Conservation (phyloP, 1,140 invertebrate genomes). For the Scaptomyza graminum region DNA sequence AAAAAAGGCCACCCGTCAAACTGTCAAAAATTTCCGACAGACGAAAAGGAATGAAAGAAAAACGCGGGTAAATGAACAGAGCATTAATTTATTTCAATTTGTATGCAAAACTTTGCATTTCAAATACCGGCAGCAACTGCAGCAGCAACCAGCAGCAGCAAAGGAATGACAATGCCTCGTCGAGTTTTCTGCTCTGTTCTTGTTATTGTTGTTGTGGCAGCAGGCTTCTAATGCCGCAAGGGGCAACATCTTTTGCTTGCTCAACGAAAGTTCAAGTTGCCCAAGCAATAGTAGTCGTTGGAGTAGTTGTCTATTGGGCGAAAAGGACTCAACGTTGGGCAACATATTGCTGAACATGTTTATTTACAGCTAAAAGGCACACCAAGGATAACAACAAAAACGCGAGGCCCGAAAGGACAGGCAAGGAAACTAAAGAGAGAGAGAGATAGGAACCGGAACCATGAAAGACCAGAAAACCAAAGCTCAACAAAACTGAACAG, state of each 20-base stretch:
- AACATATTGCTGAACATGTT: conserved; percentile 76
- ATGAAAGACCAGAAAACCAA: conserved; percentile 12
- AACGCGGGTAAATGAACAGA: conserved; percentile 30
- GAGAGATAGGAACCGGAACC: conserved; percentile 26
- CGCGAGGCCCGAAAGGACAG: conserved; percentile 1
- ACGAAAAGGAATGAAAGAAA: neutral
- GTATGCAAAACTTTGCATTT: conserved; percentile 59
- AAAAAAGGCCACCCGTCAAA: conserved; percentile 9
- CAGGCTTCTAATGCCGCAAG: conserved; percentile 14
- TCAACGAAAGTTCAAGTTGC: conserved; percentile 19
- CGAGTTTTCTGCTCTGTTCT: conserved; percentile 26
- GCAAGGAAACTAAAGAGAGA: too few relatives aligned
- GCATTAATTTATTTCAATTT: conserved; percentile 67
- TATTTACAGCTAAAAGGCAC: conserved; percentile 65
- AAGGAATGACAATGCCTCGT: conserved; percentile 35
- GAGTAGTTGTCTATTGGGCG: conserved; percentile 2
- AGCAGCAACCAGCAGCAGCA: conserved; percentile 1
- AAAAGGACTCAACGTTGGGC: conserved; percentile 33
- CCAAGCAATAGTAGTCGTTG: conserved; percentile 13
- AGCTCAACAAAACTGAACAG: neutral
- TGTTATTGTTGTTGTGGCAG: neutral
- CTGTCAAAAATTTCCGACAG: conserved; percentile 30
- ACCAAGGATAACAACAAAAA: conserved; percentile 48
- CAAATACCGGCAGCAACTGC: conserved; percentile 32
- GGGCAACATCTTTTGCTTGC: conserved; percentile 35